Conservation (phyloP, 2,113 vertebrate genomes). For the Leucosticte australis region DNA sequence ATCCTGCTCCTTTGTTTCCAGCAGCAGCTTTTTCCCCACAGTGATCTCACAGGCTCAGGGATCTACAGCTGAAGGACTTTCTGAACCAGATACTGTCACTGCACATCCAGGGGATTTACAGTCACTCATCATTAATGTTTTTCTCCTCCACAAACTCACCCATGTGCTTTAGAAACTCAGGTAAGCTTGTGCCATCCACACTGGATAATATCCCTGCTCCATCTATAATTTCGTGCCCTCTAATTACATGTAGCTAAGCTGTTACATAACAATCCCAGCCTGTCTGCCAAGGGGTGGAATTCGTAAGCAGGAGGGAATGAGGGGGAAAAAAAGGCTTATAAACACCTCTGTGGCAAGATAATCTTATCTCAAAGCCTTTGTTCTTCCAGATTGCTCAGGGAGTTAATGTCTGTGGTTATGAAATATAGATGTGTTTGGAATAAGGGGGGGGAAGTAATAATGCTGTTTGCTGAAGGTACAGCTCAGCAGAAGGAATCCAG, state of each 20-base stretch:
- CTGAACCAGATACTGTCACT: background rate
- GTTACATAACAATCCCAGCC: background rate
- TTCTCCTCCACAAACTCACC: background rate
- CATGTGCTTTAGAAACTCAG: background rate
- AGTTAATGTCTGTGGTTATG: background rate
- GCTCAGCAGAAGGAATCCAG: background rate
- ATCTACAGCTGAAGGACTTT: background rate
- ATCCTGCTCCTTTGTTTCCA: background rate
- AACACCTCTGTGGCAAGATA: background rate
- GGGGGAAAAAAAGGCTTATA: accelerated
- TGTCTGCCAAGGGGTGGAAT: background rate
- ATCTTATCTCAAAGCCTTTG: slow-evolving; percentile 39
- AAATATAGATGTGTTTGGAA: background rate
- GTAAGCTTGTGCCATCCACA: background rate
- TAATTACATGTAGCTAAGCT: background rate
- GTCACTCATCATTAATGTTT: background rate
- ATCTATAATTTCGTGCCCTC: background rate
- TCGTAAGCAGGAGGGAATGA: background rate
- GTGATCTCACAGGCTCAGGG: background rate
- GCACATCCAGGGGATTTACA: background rate
- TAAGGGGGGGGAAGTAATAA: background rate
- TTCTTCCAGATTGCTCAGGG: background rate
- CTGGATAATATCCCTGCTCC: background rate
- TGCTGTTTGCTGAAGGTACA: background rate
- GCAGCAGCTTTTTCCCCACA: background rate